Evolutionary conservation across 2,113 vertebrate genomes (phyloP).

Genomic region (Prunella himalayana): DNA sequence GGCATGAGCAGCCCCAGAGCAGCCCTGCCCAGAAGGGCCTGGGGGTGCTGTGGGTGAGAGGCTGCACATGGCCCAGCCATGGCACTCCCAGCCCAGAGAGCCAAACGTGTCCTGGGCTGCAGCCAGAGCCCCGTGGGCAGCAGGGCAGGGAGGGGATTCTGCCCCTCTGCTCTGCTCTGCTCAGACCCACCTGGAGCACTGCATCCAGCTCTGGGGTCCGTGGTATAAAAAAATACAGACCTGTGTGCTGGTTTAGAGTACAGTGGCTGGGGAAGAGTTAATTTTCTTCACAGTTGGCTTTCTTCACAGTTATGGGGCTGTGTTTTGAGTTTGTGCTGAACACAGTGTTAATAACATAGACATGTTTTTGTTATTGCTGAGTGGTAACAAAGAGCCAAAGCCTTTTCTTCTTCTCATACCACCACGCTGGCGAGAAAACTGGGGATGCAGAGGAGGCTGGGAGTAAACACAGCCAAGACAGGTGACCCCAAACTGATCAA

Average conservation of each 20-base stretch:
- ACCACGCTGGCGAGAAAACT: rapidly evolving
- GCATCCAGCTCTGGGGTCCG: neutral
- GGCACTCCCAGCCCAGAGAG: neutral
- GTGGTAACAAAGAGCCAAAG: neutral
- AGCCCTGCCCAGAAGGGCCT: neutral
- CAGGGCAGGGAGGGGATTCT: neutral
- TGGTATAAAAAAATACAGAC: neutral
- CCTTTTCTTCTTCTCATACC: neutral
- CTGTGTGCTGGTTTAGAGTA: neutral
- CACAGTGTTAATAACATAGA: neutral
- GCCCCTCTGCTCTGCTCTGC: neutral
- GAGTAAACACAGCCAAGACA: neutral
- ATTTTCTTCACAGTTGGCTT: neutral
- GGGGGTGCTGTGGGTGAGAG: neutral
- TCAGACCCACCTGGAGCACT: neutral
- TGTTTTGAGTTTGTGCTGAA: neutral
- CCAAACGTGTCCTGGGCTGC: neutral
- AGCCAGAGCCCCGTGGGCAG: neutral
- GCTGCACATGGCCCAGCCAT: neutral
- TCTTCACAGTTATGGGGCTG: neutral
- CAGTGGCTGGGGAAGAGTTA: neutral
- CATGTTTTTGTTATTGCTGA: neutral
- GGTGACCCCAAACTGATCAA: neutral
- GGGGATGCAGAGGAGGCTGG: neutral
- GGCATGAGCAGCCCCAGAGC: neutral